Conservation (phyloP, 2,888 invertebrate genomes). For the Aleiodes testaceus region DNA sequence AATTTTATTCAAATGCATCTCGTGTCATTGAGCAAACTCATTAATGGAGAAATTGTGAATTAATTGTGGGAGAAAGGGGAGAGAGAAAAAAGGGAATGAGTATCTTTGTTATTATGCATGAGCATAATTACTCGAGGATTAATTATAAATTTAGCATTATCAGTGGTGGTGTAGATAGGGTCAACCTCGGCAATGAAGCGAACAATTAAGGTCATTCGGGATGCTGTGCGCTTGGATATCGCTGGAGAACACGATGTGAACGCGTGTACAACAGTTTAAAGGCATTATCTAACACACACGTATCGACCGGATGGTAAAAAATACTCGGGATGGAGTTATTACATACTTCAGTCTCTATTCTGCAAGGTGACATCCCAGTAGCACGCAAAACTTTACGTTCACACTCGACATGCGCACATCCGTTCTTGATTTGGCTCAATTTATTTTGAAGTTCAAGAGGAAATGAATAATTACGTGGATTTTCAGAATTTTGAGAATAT, state of each 20-base stretch:
- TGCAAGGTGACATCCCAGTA: conserved; percentile 28
- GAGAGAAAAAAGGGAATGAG: background rate
- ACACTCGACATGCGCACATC: conserved; percentile 20
- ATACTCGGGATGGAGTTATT: conserved; percentile 1
- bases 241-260: conserved; percentile 3
- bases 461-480: conserved; percentile 21
- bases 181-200: conserved; percentile 57
- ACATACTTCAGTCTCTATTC: conserved; percentile 5
- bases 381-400: conserved; percentile 12
- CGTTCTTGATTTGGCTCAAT: conserved; percentile 20
- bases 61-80: background rate
- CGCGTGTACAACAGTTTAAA: conserved; percentile 19
- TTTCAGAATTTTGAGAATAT: background rate
- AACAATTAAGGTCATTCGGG: conserved; percentile 55
- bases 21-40: background rate
- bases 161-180: conserved; percentile 23
- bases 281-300: conserved; percentile 13
- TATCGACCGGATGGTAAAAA: conserved; percentile 22
- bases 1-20: conserved; percentile 14
- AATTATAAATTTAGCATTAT: too few species aligned
- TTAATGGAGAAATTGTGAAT: background rate
- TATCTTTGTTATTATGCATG: too few species aligned
- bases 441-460: conserved; percentile 17
- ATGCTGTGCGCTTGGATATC: conserved; percentile 17
- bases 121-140: background rate